Percentiles rank a stretch among this genome's conserved stretches.
phyloP scores from a whole-genome alignment of 1,140 invertebrate genomes.

The Acromyrmex charruanus region DNA sequence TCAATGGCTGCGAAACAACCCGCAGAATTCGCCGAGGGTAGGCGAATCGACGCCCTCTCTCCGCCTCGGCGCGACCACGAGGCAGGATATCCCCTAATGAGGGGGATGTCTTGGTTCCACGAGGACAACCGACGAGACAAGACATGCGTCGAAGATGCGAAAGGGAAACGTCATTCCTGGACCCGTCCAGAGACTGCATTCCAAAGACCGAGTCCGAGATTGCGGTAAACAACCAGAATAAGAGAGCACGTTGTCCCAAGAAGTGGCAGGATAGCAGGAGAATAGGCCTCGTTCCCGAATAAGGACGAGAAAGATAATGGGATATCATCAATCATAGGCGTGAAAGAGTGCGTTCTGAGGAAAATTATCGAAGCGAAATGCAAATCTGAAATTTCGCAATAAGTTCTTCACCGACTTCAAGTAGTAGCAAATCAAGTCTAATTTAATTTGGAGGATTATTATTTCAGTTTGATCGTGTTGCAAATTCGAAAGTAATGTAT shows the following conservation, averaged over 20 bases:
- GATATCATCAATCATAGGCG: conserved; percentile 33
- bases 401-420: too few relatives aligned
- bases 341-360: not conserved
- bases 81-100: not conserved
- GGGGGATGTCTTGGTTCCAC: not conserved
- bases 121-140: not conserved
- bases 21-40: conserved; percentile 48
- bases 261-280: conserved; percentile 78
- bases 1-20: conserved; percentile 31
- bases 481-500: too few relatives aligned
- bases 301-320: conserved; percentile 50
- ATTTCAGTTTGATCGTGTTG: too few relatives aligned
- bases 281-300: conserved; percentile 46
- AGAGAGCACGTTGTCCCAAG: conserved; percentile 75
- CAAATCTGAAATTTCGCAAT: too few relatives aligned
- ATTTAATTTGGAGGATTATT: too few relatives aligned
- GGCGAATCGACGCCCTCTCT: conserved; percentile 43
- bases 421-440: too few relatives aligned
- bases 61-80: conserved; percentile 26
- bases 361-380: not conserved
- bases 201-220: conserved; percentile 46
- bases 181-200: conserved; percentile 72
- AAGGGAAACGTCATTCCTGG: conserved; percentile 39
- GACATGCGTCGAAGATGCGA: not conserved
- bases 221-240: conserved; percentile 80